These are phyloP conservation scores for Drosophila pandora DNA, from an alignment of 1,140 invertebrate species.

Conservation along the genomic window DNA sequence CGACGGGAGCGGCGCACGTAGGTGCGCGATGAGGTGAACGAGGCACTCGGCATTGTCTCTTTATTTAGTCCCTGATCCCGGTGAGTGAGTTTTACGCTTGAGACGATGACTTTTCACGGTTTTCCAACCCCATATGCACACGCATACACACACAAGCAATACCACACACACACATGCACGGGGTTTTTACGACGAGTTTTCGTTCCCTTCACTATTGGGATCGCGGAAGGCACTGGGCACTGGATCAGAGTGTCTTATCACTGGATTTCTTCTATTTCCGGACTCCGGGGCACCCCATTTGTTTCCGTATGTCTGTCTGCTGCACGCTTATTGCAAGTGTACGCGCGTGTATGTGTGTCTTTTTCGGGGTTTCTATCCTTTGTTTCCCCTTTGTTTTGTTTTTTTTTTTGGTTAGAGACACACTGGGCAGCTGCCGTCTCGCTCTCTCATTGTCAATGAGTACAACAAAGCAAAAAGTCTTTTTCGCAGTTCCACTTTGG, in stretches of 20 bases:
- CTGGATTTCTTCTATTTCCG: constrained; percentile 22
- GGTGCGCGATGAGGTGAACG: constrained; percentile 93
- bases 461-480: neutral
- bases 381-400: constrained; percentile 81
- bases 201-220: constrained; percentile 47
- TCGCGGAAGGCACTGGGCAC: constrained; percentile 1
- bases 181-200: constrained; percentile 51
- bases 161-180: constrained; percentile 36
- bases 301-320: constrained; percentile 53
- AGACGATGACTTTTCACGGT: constrained; percentile 65
- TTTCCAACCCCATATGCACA: constrained; percentile 75
- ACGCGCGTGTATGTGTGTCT: constrained; percentile 40
- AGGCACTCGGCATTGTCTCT: constrained; percentile 92
- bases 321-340: constrained; percentile 63
- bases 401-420: constrained; percentile 76
- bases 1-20: constrained; percentile 91
- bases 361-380: constrained; percentile 81
- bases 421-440: constrained; percentile 39
- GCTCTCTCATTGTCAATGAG: constrained; percentile 64
- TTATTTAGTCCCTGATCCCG: constrained; percentile 10
- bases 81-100: constrained; percentile 25
- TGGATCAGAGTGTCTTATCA: constrained; percentile 9
- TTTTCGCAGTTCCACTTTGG: neutral
- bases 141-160: constrained; percentile 51
- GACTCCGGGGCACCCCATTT: constrained; percentile 41